Percentiles rank a stretch among this genome's conserved stretches.
These are phyloP conservation scores for Tenthredo notha DNA, from an alignment of 2,888 invertebrate species.

Conservation along the genomic window DNA sequence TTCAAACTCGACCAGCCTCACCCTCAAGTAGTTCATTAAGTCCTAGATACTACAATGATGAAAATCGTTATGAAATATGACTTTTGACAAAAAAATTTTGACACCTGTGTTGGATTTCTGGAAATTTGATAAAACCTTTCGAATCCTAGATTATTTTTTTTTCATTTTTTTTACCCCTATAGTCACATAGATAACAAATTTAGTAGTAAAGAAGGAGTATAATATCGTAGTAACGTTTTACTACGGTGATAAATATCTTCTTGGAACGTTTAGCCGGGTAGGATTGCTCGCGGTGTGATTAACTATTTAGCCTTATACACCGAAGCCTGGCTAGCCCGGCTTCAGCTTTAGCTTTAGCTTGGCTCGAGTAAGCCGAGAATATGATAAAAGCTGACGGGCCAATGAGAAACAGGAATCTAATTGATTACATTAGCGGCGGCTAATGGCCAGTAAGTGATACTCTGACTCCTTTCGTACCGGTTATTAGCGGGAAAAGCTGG, in stretches of 20 bases:
- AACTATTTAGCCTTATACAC: constrained; percentile 38
- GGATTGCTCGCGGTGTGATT: constrained; percentile 24
- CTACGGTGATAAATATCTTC: constrained; percentile 13
- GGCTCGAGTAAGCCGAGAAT: constrained; percentile 36
- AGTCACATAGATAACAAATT: no score
- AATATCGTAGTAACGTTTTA: background rate
- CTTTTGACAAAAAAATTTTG: background rate
- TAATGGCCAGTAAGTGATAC: constrained; percentile 50
- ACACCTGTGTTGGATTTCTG: background rate
- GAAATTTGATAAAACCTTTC: background rate
- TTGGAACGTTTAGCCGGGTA: constrained; percentile 31
- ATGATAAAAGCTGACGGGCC: constrained; percentile 49
- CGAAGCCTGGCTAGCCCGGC: background rate
- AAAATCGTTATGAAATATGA: background rate
- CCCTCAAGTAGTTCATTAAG: constrained; percentile 22
- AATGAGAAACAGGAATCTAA: constrained; percentile 49
- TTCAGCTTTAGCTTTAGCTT: no score
- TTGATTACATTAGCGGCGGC: constrained; percentile 48
- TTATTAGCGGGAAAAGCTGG: constrained; percentile 18
- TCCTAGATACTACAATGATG: constrained; percentile 5
- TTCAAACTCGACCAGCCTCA: constrained; percentile 9
- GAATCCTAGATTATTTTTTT: background rate
- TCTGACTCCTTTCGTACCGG: constrained; percentile 47
- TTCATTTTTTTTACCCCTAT: no score
- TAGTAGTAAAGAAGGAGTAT: background rate